A percentile compares a stretch with the other conserved stretches of the same genome.
phyloP scores from a whole-genome alignment of 2,888 invertebrate species.

The Arctia plantaginis region DNA sequence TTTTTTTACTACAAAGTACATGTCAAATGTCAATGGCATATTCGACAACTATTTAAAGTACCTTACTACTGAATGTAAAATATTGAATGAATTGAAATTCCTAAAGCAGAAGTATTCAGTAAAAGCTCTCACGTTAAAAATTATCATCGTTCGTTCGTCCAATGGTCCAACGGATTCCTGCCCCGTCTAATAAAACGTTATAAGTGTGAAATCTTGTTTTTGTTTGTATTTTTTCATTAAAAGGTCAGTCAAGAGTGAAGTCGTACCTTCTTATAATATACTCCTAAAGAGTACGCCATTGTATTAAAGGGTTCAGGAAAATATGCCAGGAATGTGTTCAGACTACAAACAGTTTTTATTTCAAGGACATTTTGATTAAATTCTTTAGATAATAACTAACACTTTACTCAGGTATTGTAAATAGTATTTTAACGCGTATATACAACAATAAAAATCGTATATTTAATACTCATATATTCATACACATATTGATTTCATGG shows the following conservation, averaged over 20 bases:
- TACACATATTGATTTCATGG: too few species aligned
- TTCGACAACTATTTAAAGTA: constrained; percentile 34
- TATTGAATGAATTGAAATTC: constrained; percentile 48
- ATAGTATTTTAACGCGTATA: background rate
- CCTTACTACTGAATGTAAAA: constrained; percentile 34
- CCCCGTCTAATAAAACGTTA: constrained; percentile 55
- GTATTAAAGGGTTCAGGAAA: constrained; percentile 1
- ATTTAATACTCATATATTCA: too few species aligned
- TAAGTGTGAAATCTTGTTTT: constrained; percentile 71
- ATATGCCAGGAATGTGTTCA: constrained; percentile 34
- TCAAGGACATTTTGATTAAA: constrained; percentile 24
- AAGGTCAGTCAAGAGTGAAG: constrained; percentile 50
- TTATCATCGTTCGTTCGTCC: constrained; percentile 54
- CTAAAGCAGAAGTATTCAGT: constrained; percentile 48
- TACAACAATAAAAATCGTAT: too few species aligned
- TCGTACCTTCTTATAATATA: constrained; percentile 30
- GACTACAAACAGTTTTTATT: constrained; percentile 37
- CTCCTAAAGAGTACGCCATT: constrained; percentile 1
- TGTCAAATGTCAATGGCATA: constrained; percentile 13
- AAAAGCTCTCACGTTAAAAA: constrained; percentile 55
- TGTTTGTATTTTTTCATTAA: constrained; percentile 67
- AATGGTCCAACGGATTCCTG: constrained; percentile 46
- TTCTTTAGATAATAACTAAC: constrained; percentile 13
- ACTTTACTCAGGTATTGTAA: background rate
- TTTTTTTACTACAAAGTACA: background rate